These are phyloP conservation scores for Nasonia oneida DNA, from an alignment of 2,888 invertebrate genomes.

Conservation along the genomic window DNA sequence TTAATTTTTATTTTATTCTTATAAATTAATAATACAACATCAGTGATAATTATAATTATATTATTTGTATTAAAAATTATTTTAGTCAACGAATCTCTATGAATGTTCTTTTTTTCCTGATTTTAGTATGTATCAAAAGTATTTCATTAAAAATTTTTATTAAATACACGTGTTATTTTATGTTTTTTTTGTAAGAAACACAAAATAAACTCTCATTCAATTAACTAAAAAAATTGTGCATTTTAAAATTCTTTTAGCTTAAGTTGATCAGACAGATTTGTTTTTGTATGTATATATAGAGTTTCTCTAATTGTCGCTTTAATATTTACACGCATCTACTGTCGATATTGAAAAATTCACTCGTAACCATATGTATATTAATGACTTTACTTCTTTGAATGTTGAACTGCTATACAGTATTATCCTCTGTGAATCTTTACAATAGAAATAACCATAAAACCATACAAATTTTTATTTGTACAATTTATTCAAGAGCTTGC, in stretches of 20 bases:
- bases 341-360: neutral
- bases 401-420: neutral
- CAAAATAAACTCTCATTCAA: neutral
- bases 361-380: neutral
- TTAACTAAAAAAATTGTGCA: neutral
- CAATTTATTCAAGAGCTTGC: neutral
- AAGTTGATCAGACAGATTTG: neutral
- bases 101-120: neutral
- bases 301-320: neutral
- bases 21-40: conserved; percentile 50
- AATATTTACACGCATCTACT: neutral
- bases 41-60: conserved; percentile 46
- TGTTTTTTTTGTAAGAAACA: neutral
- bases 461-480: neutral
- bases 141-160: conserved; percentile 24
- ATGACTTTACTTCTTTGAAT: neutral
- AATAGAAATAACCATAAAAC: neutral
- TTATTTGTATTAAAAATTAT: conserved; percentile 33
- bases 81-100: conserved; percentile 35
- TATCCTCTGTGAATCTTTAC: neutral
- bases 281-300: neutral
- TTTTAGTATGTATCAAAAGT: conserved; percentile 26
- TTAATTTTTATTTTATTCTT: conserved; percentile 44
- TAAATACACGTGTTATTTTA: neutral
- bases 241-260: neutral